Percentiles rank a stretch among this genome's conserved stretches.
Conservation (phyloP, 1,140 invertebrate species). For the Phymastichus coffea region DNA sequence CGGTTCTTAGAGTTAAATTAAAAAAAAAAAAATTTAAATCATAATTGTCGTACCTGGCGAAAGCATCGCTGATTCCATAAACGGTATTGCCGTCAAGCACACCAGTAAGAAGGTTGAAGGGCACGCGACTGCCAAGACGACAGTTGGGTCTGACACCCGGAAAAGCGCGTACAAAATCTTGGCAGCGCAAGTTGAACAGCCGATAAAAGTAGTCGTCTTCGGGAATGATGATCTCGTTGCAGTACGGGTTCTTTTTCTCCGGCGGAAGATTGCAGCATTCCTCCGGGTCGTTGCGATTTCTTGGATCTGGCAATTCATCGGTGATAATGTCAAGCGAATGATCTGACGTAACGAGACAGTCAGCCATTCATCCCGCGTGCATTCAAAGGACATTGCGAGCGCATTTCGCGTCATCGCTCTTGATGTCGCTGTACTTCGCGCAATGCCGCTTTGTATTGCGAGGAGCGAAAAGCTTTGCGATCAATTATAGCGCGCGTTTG, state of each 20-base stretch:
- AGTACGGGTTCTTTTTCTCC: conserved; percentile 84
- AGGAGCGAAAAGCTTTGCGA: too few species aligned
- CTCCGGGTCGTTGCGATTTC: conserved; percentile 83
- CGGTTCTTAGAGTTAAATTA: too few species aligned
- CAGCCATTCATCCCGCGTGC: too few species aligned
- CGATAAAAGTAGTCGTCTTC: conserved; percentile 90
- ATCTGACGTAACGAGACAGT: too few species aligned
- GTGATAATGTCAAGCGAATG: too few species aligned
- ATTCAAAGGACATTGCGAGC: too few species aligned
- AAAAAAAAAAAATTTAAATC: too few species aligned
- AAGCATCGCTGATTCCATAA: conserved; percentile 78
- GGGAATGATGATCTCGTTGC: conserved; percentile 86
- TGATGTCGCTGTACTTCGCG: too few species aligned
- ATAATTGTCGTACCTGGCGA: conserved; percentile 73
- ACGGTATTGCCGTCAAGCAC: conserved; percentile 82
- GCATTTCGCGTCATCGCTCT: too few species aligned
- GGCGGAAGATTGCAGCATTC: conserved; percentile 80
- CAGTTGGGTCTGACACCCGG: conserved; percentile 81
- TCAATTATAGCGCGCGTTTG: too few species aligned
- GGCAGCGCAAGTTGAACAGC: conserved; percentile 78
- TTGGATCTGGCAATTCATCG: conserved; percentile 71
- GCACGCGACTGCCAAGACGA: conserved; percentile 74
- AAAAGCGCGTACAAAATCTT: conserved; percentile 86
- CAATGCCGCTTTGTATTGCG: too few species aligned
- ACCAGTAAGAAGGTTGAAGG: conserved; percentile 81